Base-by-base conservation (phyloP, 1,140 invertebrate species). In the Scaptomyza montana region DNA sequence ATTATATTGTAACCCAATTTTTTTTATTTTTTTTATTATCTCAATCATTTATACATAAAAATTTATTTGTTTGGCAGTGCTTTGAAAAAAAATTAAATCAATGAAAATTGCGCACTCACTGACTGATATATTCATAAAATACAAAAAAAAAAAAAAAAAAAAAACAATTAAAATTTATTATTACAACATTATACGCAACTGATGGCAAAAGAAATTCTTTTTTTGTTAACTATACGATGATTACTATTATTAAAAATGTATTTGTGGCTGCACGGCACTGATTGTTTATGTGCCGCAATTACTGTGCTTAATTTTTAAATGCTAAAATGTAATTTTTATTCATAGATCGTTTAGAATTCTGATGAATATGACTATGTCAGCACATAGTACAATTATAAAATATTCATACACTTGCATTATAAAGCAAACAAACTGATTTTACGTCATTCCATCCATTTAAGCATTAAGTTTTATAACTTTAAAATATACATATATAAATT, bases 71-170 rank as follows among this genome's bases (percentile, higher is more conserved):
- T 81, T 81, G 74, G 61, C 74, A 77, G 79, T 78, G 79, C 74
- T 74, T 28, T 55, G 13, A 12, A 43, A 43, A 39, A 41, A 13
- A 9, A 36, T 2, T 0, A 36, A 6, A 33, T 33, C 21, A 25
- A 33, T 33, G 33, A 1, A 36, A 45, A 55, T 50, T 54, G 33
- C 68, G 68, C 60, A 69, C 49, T 59, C 79, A 82, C 63, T 70
- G 80, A 82, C 80, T 82, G 80, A 82, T 82, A 60, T 74, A 74
- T 49, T 47, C 13, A 74, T 56, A 60, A 51, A n/a, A n/a, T n/a
- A n/a, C n/a, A n/a, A n/a, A n/a, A n/a, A n/a, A n/a, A n/a, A n/a
- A n/a, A n/a, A n/a, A n/a, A n/a, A 73, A 33, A 43, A 78, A 45
- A 45, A 53, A 61, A 62, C 19, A 21, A 61, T 19, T 7, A 53